Evolutionary conservation across 2,113 vertebrate genomes (phyloP), one percentile per base, ranked within the genome.

Genomic region (Amazona guildingii): DNA sequence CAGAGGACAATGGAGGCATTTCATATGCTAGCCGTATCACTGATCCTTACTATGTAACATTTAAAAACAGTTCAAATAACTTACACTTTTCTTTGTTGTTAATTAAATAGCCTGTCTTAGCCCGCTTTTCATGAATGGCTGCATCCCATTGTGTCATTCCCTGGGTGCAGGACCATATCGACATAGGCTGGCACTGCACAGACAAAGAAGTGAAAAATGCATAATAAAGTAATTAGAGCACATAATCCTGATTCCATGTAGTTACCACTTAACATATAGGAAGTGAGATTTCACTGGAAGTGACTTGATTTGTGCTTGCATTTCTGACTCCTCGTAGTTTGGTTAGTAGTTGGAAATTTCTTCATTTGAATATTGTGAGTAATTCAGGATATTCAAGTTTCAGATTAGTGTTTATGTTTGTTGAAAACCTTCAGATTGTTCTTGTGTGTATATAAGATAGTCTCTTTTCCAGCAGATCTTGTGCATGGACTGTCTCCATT

Each of bases 121-220:
- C 39, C n/a, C 52, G 25, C 48, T 85, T 79, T 46, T 55, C 19
- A 9, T 75, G 46, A 68, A 64, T 61, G 43, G 55, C 55, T 67
- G 43, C 35, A 52, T 88, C 76, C 33, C 51, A n/a, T 72, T 89
- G 29, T 35, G 35, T 41, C 5, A 0, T 80, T 88, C 27, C 62
- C 11, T 73, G 44, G 62, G 31, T 76, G 27, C 29, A 76, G 55
- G 51, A 29, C 29, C 51, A 12, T 35, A 14, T 51, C 21, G 83
- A 43, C 25, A 61, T 20, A n/a, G 0, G 0, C 31, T 61, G 87
- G 41, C 2, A 1, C n/a, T 51, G 16, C 52, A 81, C 27, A 82
- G 41, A 33, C 28, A 31, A 37, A 78, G 55, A 11, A 80, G 43
- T n/a, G 43, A 85, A 49, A 93, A 80, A 61, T n/a, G 4, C n/a